Evolutionary conservation across 2,888 invertebrate species (phyloP).

Genomic region (Reticulitermes lucifugus): DNA sequence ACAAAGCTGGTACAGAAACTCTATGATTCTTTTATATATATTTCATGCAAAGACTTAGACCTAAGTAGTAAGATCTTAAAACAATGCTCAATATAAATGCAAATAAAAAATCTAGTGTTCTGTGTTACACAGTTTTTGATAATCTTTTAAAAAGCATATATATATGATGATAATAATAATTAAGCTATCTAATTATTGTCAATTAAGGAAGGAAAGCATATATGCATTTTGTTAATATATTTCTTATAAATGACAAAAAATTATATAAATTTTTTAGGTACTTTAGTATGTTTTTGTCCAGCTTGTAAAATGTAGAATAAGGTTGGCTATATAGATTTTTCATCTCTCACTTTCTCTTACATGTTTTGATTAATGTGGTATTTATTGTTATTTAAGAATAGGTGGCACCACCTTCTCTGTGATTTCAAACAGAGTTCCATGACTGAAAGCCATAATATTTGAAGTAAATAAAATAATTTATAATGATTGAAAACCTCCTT

Average conservation of each 20-base stretch:
- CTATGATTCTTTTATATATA: conserved; percentile 40
- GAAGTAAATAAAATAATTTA: conserved; percentile 46
- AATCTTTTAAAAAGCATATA: conserved; percentile 39
- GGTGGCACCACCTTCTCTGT: conserved; percentile 44
- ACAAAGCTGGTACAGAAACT: conserved; percentile 43
- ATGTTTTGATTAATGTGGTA: conserved; percentile 48
- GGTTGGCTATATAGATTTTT: conserved; percentile 42
- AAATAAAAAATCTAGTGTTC: conserved; percentile 36
- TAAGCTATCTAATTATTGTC: conserved; percentile 39
- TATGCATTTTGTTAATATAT: conserved; percentile 41
- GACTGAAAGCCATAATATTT: conserved; percentile 50
- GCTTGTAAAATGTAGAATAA: conserved; percentile 49
- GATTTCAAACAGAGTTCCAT: conserved; percentile 44
- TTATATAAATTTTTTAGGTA: conserved; percentile 42
- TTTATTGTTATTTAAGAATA: conserved; percentile 45
- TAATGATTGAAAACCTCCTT: conserved; percentile 30
- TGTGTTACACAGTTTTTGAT: conserved; percentile 37
- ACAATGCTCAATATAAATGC: conserved; percentile 40
- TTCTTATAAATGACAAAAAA: conserved; percentile 42
- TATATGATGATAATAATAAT: conserved; percentile 32
- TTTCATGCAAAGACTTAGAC: conserved; percentile 37
- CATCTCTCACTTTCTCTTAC: conserved; percentile 39
- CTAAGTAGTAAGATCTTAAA: conserved; percentile 28
- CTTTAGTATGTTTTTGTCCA: conserved; percentile 43
- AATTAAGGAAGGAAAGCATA: conserved; percentile 32